Conservation (phyloP, 2,888 invertebrate genomes). For the Melanchra persicariae region DNA sequence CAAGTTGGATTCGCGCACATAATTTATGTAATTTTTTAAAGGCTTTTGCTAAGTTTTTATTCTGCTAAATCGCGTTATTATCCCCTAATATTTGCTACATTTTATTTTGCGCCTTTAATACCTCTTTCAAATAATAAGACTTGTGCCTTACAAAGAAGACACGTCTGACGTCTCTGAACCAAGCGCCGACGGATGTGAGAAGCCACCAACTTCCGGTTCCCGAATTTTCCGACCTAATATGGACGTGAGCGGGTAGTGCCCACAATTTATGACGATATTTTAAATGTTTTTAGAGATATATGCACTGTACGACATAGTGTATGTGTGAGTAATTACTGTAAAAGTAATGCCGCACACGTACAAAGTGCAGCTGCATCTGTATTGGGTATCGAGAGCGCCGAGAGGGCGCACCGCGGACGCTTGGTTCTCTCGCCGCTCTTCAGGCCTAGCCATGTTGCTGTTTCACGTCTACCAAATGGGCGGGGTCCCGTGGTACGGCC, state of each 20-base stretch:
- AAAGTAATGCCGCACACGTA: slow-evolving; percentile 2
- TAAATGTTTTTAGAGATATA: not conserved
- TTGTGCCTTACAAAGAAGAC: not conserved
- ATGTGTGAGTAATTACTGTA: not conserved
- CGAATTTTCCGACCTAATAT: slow-evolving; percentile 11
- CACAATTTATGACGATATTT: not conserved
- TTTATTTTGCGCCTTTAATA: not conserved
- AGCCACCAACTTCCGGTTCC: slow-evolving; percentile 16
- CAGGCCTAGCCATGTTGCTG: slow-evolving; percentile 32
- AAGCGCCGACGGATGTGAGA: slow-evolving; percentile 13
- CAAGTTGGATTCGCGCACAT: too few relatives aligned
- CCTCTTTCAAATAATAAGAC: not conserved
- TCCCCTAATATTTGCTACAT: not conserved
- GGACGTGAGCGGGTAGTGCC: not conserved
- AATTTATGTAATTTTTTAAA: too few relatives aligned
- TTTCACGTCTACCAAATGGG: slow-evolving; percentile 65
- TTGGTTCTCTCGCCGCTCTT: slow-evolving; percentile 23
- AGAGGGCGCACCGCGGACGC: slow-evolving; percentile 5
- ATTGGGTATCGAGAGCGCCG: not conserved
- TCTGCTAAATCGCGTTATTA: too few relatives aligned
- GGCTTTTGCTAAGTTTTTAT: too few relatives aligned
- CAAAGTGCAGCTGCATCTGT: slow-evolving; percentile 43
- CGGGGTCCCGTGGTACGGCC: slow-evolving; percentile 54
- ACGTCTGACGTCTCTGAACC: not conserved
- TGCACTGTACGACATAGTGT: not conserved